Conservation (phyloP, 2,888 invertebrate species). For the Rotaria socialis region DNA sequence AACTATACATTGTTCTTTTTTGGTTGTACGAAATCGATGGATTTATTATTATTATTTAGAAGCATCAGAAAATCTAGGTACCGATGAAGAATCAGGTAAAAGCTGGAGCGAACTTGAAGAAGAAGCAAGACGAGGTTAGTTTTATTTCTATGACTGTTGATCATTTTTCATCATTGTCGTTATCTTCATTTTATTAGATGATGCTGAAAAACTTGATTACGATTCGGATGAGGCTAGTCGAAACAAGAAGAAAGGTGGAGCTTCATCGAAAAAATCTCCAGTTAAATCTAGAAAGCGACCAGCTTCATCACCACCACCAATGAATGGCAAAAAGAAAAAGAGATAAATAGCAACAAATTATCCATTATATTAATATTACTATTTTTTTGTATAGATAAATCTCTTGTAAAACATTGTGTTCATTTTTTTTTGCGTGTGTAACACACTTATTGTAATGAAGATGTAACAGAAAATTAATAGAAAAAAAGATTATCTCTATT, state of each 20-base stretch:
- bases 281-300: not conserved
- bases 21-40: too few relatives aligned
- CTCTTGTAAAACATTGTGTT: not conserved
- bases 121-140: not conserved
- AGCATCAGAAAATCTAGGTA: not conserved
- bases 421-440: not conserved
- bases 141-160: not conserved
- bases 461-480: not conserved
- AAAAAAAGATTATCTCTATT: not conserved
- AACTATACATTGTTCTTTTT: not conserved
- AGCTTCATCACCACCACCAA: not conserved
- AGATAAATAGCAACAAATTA: not conserved
- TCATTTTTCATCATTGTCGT: not conserved
- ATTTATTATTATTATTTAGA: not conserved
- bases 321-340: not conserved
- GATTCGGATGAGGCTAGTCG: not conserved
- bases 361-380: not conserved
- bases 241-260: not conserved
- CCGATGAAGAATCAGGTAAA: not conserved
- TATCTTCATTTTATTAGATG: not conserved
- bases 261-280: not conserved
- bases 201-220: not conserved
- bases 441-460: not conserved
- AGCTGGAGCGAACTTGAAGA: conserved; percentile 13
- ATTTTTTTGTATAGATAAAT: not conserved